A percentile compares a stretch with the other conserved stretches of the same genome.
phyloP scores from a whole-genome alignment of 2,113 vertebrate genomes.

The Erythrocebus patas region DNA sequence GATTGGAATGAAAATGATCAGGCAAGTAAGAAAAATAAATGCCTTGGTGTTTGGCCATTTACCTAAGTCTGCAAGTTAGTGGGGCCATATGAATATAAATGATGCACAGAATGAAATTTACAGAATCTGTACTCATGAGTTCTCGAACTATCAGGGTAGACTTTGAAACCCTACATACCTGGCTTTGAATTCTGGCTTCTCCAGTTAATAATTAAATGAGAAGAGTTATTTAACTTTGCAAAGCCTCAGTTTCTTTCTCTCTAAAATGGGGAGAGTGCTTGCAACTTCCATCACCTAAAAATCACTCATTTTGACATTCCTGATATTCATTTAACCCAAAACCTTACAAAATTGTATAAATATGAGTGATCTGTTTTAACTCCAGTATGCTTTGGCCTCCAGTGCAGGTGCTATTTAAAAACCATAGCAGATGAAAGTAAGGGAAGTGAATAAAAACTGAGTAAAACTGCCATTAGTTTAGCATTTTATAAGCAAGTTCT shows the following conservation, averaged over 20 bases:
- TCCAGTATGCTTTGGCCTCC: constrained; percentile 20
- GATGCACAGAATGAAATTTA: constrained; percentile 41
- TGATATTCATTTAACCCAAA: neutral
- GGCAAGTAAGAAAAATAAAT: constrained; percentile 12
- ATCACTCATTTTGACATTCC: constrained; percentile 67
- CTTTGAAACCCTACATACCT: neutral
- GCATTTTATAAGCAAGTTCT: constrained; percentile 55
- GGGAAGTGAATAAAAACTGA: constrained; percentile 62
- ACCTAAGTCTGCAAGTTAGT: constrained; percentile 56
- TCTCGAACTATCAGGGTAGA: neutral
- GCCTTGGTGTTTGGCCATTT: constrained; percentile 48
- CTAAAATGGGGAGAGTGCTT: neutral
- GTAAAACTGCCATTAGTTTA: constrained; percentile 62
- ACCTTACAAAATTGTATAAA: constrained; percentile 15
- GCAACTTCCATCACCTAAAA: constrained; percentile 62
- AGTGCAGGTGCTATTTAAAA: constrained; percentile 55
- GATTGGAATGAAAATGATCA: constrained; percentile 44
- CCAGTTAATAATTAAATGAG: neutral
- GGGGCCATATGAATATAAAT: constrained; percentile 61
- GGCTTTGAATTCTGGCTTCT: neutral
- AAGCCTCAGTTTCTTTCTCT: neutral
- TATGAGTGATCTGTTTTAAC: constrained; percentile 38
- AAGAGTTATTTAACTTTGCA: neutral
- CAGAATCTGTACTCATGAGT: constrained; percentile 54
- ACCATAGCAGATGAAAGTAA: constrained; percentile 41